A percentile compares a stretch with the other conserved stretches of the same genome.
Conservation (phyloP, 2,888 invertebrate genomes). For the Polydrusus tereticollis region DNA sequence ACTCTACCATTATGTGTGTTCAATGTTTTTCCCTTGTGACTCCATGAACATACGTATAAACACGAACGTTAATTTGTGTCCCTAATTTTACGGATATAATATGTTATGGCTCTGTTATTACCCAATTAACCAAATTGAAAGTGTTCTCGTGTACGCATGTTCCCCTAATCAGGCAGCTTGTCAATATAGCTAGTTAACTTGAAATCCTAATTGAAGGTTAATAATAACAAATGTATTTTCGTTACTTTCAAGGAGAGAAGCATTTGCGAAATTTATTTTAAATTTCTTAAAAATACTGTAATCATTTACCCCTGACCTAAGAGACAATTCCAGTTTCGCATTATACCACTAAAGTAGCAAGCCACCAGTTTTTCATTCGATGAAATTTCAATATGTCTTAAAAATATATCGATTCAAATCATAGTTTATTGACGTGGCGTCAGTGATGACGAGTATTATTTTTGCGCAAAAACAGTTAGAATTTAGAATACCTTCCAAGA, state of each 20-base stretch:
- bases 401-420: no score
- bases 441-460: no score
- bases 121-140: conserved; percentile 19
- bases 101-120: conserved; percentile 1
- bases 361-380: no score
- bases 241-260: not conserved
- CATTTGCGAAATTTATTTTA: not conserved
- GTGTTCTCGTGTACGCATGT: not conserved
- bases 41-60: not conserved
- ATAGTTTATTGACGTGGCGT: no score
- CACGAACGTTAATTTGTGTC: not conserved
- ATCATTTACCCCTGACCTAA: not conserved
- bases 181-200: conserved; percentile 1
- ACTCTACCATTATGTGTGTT: no score
- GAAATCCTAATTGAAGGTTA: conserved; percentile 8
- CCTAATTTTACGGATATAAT: conserved; percentile 6
- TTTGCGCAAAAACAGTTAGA: no score
- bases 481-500: no score
- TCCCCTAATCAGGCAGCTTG: conserved; percentile 6
- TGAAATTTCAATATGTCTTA: no score
- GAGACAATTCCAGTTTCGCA: not conserved
- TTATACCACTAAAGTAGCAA: no score
- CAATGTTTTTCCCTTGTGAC: not conserved
- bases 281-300: not conserved
- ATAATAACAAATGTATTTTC: not conserved